Evolutionary conservation across 2,888 invertebrate genomes (phyloP).

Genomic region (Heliconius aoede): DNA sequence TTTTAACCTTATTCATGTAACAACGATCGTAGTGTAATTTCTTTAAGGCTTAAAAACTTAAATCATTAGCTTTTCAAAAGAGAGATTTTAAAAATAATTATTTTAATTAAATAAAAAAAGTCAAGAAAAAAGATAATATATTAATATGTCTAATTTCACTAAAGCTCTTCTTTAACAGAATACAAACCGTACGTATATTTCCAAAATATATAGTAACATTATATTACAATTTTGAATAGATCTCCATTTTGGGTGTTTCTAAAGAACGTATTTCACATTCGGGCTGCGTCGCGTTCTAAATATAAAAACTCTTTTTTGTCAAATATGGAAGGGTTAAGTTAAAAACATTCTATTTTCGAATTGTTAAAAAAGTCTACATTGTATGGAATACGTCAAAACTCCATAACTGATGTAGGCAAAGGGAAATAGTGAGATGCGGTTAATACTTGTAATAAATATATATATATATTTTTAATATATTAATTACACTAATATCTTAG

Average conservation of each 20-base stretch:
- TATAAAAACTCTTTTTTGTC: constrained; percentile 82
- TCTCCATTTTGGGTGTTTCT: constrained; percentile 74
- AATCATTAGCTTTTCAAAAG: background rate
- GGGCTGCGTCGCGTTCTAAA: constrained; percentile 78
- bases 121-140: background rate
- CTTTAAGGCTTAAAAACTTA: background rate
- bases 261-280: constrained; percentile 79
- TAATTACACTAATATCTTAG: too few relatives aligned
- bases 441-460: background rate
- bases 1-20: background rate
- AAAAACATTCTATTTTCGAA: constrained; percentile 83
- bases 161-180: background rate
- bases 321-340: constrained; percentile 84
- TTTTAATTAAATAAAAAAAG: background rate
- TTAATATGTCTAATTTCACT: background rate
- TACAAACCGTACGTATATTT: background rate
- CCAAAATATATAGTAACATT: constrained; percentile 2
- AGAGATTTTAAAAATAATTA: background rate
- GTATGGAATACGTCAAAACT: constrained; percentile 83
- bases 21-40: background rate
- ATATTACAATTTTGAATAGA: constrained; percentile 58
- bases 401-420: constrained; percentile 68
- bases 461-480: background rate
- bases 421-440: constrained; percentile 49
- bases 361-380: constrained; percentile 82